phyloP scores from a whole-genome alignment of 2,113 vertebrate species.

The Acanthochromis polyacanthus region DNA sequence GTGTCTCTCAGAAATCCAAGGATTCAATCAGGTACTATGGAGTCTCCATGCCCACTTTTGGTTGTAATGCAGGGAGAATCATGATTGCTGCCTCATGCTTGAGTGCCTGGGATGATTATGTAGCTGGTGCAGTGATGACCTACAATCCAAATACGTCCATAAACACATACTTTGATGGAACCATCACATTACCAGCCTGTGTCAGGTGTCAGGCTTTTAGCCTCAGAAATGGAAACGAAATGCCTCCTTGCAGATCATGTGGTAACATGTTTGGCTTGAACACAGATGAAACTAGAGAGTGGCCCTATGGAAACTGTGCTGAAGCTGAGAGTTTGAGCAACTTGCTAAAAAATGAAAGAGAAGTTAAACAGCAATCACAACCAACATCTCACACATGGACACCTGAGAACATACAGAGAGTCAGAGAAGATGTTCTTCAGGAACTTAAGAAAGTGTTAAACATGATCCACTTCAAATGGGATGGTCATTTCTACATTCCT shows the following conservation, averaged over 20 bases:
- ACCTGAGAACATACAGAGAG: rapidly evolving
- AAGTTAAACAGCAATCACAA: rapidly evolving
- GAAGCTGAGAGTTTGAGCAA: constrained; percentile 51
- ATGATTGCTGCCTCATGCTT: constrained; percentile 3
- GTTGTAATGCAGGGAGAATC: rapidly evolving
- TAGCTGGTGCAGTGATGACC: constrained; percentile 49
- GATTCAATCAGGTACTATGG: constrained; percentile 20
- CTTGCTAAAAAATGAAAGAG: background rate
- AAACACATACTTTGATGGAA: background rate
- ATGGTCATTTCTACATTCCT: background rate
- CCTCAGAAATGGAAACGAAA: rapidly evolving
- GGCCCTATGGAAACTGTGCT: constrained; percentile 34
- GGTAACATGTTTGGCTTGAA: constrained; percentile 22
- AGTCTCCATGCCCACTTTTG: constrained; percentile 42
- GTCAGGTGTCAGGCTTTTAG: constrained; percentile 11
- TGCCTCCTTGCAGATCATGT: constrained; percentile 14
- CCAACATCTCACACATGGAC: background rate
- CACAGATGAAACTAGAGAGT: rapidly evolving
- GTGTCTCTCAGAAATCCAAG: background rate
- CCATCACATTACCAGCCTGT: constrained; percentile 12
- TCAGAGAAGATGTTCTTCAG: rapidly evolving
- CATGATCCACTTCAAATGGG: rapidly evolving
- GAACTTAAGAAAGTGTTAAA: rapidly evolving
- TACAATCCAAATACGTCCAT: rapidly evolving
- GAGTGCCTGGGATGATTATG: background rate